Evolutionary conservation across 2,797 vertebrate genomes (phyloP).

Genomic region (Myripristis murdjan): DNA sequence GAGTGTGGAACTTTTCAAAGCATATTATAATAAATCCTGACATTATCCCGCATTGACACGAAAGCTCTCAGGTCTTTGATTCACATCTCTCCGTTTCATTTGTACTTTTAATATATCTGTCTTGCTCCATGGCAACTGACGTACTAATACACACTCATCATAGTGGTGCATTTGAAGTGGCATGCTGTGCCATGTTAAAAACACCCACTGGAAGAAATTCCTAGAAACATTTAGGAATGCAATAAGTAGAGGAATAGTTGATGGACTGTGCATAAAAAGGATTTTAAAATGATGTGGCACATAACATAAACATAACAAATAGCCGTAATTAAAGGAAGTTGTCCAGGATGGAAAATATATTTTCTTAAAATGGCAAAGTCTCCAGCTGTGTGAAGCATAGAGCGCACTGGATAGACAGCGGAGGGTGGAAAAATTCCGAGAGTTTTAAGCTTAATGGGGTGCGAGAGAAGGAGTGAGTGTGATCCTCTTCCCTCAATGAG

Average conservation of each 20-base stretch:
- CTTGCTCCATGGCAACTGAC: no score
- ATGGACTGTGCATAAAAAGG: slow-evolving; percentile 28
- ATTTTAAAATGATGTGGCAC: slow-evolving; percentile 36
- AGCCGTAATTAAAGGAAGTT: slow-evolving; percentile 31
- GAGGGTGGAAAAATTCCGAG: slow-evolving; percentile 56
- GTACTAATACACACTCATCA: no score
- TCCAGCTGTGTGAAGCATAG: slow-evolving; percentile 36
- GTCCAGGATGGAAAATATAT: slow-evolving; percentile 18
- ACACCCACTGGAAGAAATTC: neutral
- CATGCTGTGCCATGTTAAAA: no score
- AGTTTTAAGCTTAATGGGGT: slow-evolving; percentile 28
- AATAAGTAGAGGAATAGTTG: slow-evolving; percentile 17
- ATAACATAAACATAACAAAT: slow-evolving; percentile 37
- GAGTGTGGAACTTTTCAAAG: neutral
- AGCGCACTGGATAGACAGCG: slow-evolving; percentile 16
- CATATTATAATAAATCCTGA: neutral
- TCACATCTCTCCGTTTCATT: neutral
- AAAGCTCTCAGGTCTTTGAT: neutral
- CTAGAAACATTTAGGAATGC: slow-evolving; percentile 17
- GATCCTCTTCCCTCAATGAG: slow-evolving; percentile 28
- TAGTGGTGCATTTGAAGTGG: no score
- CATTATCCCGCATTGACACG: neutral
- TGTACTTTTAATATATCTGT: neutral
- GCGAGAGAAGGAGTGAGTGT: slow-evolving; percentile 46
- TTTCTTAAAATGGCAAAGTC: slow-evolving; percentile 48